These are phyloP conservation scores for Neofelis nebulosa DNA, from an alignment of 2,113 vertebrate species.

Conservation along the genomic window DNA sequence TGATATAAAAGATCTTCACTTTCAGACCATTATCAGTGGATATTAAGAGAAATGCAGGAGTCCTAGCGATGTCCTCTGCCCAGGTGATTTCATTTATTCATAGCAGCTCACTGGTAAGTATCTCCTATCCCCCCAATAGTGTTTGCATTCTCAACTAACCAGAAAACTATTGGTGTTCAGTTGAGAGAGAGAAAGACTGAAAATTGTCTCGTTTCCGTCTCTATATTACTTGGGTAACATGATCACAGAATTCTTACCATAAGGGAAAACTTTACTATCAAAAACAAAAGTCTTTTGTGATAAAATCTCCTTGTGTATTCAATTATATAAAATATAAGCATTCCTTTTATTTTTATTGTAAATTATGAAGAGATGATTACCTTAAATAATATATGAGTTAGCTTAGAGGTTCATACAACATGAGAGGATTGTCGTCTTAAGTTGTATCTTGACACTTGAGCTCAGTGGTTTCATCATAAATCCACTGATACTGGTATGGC, in stretches of 20 bases:
- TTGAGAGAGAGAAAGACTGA: background rate
- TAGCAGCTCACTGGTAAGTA: background rate
- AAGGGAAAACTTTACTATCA: conserved; percentile 59
- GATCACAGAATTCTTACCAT: background rate
- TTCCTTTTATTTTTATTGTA: conserved; percentile 74
- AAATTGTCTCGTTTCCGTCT: background rate
- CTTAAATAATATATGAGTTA: conserved; percentile 56
- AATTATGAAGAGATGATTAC: conserved; percentile 69
- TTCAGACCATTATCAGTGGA: background rate
- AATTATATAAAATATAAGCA: conserved; percentile 51
- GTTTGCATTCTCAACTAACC: background rate
- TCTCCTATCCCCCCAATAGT: background rate
- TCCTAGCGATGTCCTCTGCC: background rate
- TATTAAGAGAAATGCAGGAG: background rate
- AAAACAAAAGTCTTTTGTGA: conserved; percentile 23
- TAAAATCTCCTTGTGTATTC: conserved; percentile 40
- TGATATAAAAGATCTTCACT: background rate
- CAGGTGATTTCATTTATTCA: background rate
- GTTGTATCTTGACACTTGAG: background rate
- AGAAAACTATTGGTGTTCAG: background rate
- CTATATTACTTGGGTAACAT: background rate
- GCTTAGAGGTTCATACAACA: conserved; percentile 40
- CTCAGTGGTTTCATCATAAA: conserved; percentile 23
- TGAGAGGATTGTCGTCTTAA: conserved; percentile 17
- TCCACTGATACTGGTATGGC: background rate